These are phyloP conservation scores for Bos javanicus DNA, from an alignment of 2,113 vertebrate genomes.

Conservation along the genomic window DNA sequence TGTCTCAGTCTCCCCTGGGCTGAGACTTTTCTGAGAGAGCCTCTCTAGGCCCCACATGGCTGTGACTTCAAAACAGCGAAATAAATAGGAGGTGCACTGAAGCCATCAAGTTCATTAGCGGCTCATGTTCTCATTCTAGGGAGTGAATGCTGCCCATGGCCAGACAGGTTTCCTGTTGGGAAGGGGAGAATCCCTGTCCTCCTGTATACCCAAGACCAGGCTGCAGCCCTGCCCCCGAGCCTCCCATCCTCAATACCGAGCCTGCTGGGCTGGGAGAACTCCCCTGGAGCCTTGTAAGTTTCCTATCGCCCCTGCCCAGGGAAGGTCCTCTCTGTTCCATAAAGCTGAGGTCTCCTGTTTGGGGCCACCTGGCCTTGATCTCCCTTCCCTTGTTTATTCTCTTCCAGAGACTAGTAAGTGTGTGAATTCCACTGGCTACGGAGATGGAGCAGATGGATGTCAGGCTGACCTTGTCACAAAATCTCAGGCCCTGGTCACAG, in stretches of 20 bases:
- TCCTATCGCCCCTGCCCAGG: neutral
- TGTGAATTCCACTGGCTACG: neutral
- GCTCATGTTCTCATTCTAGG: neutral
- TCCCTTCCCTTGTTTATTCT: neutral
- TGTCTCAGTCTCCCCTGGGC: neutral
- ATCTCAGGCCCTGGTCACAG: neutral
- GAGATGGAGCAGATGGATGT: neutral
- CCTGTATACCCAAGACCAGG: fast-evolving
- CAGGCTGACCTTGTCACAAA: neutral
- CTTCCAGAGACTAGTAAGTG: neutral
- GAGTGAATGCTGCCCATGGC: neutral
- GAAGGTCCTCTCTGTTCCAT: neutral
- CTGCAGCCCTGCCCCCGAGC: neutral
- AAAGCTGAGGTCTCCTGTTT: neutral
- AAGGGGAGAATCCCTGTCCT: neutral
- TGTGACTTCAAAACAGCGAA: neutral
- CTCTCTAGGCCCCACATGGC: neutral
- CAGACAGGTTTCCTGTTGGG: neutral
- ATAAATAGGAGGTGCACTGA: neutral
- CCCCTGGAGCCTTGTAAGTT: neutral
- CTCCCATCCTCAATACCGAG: no score
- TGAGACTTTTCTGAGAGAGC: neutral
- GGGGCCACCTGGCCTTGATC: neutral
- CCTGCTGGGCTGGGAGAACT: neutral
- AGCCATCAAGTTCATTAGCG: neutral